Evolutionary conservation across 2,113 vertebrate species (phyloP).

Genomic region (Chloroceryle aenea): DNA sequence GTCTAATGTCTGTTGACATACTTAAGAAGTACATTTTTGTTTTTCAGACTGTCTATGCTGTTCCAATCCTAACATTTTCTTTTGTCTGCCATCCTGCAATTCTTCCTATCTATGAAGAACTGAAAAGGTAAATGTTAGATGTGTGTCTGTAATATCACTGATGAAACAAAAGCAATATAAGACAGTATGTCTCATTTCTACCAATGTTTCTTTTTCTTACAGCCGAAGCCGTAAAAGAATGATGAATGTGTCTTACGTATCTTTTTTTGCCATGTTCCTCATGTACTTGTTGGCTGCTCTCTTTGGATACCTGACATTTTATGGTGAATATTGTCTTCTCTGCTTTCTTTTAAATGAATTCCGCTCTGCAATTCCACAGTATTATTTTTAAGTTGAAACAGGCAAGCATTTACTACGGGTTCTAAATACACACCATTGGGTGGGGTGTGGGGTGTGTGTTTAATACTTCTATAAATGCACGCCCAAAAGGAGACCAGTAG

Average conservation of each 20-base stretch:
- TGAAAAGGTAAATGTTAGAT: slow-evolving; percentile 86
- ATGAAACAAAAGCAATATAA: not conserved
- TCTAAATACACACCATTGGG: not conserved
- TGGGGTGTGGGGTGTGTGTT: not conserved
- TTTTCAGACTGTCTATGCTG: slow-evolving; percentile 92
- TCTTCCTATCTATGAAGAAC: slow-evolving; percentile 96
- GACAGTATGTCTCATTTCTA: not conserved
- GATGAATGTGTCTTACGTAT: slow-evolving; percentile 96
- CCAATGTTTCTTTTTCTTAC: slow-evolving; percentile 11
- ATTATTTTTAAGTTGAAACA: not conserved
- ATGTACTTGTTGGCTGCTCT: slow-evolving; percentile 97
- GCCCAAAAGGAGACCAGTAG: not conserved
- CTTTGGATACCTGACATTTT: slow-evolving; percentile 97
- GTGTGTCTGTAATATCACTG: not conserved
- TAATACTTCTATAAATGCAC: not conserved
- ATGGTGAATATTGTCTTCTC: slow-evolving; percentile 79
- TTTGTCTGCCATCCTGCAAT: slow-evolving; percentile 97
- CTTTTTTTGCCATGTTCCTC: slow-evolving; percentile 95
- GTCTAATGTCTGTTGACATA: not conserved
- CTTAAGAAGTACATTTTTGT: not conserved
- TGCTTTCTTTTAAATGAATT: not conserved
- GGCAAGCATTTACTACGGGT: not conserved
- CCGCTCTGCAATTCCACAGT: not conserved
- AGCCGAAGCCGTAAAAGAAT: slow-evolving; percentile 93
- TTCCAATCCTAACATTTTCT: slow-evolving; percentile 95